Evolutionary conservation across 2,797 vertebrate species (phyloP).

Genomic region (Neomorphus geoffroyi): DNA sequence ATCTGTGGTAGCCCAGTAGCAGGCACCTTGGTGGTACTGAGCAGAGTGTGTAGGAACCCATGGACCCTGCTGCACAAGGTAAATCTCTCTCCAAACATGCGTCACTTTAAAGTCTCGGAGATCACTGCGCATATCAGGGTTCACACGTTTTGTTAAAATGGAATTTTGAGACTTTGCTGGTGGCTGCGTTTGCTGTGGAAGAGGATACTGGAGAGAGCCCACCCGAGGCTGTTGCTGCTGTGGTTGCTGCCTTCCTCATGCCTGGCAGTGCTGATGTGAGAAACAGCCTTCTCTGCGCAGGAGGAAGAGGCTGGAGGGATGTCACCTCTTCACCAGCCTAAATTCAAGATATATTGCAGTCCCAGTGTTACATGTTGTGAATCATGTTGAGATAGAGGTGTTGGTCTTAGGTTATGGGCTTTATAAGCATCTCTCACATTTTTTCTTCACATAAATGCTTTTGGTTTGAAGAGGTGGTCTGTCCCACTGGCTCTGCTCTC

Average conservation of each 20-base stretch:
- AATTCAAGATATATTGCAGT: background rate
- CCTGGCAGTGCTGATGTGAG: fast-evolving
- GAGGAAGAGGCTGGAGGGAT: background rate
- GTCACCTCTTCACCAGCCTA: background rate
- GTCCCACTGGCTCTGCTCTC: background rate
- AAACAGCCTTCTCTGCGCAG: background rate
- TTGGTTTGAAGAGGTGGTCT: background rate
- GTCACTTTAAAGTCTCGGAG: fast-evolving
- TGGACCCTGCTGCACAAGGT: fast-evolving
- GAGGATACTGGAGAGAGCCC: background rate
- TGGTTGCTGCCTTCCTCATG: background rate
- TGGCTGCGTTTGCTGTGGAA: background rate
- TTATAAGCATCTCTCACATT: background rate
- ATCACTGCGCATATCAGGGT: background rate
- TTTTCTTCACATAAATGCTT: background rate
- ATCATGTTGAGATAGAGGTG: background rate
- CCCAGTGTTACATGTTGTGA: background rate
- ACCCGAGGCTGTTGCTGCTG: background rate
- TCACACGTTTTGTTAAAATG: background rate
- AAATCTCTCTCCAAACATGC: background rate
- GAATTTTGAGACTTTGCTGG: background rate
- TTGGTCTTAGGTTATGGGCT: background rate
- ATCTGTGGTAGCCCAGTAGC: background rate
- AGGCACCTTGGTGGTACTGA: background rate
- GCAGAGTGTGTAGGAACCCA: background rate